Conservation (phyloP, 1,140 invertebrate genomes). For the Lethrus apterus region DNA sequence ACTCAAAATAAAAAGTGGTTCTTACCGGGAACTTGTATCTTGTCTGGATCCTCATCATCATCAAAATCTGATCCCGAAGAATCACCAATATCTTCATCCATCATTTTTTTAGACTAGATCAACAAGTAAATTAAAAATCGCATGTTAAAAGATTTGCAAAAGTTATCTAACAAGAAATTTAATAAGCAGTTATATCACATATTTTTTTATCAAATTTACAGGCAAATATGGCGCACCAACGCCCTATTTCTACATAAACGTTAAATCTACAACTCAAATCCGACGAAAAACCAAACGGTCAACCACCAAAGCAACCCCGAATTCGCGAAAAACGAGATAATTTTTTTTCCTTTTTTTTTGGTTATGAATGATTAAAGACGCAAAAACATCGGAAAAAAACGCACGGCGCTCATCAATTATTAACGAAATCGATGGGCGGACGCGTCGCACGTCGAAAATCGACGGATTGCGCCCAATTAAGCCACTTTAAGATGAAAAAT, state of each 20-base stretch:
- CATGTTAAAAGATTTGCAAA: background rate
- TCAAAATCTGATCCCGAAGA: slow-evolving; percentile 74
- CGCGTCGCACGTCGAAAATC: background rate
- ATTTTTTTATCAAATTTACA: slow-evolving; percentile 12
- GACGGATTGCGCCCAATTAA: slow-evolving; percentile 20
- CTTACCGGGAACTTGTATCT: slow-evolving; percentile 79
- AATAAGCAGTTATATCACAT: too few species aligned
- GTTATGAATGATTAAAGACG: slow-evolving; percentile 41
- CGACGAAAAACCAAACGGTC: background rate
- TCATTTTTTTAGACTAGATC: slow-evolving; percentile 34
- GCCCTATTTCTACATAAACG: slow-evolving; percentile 26
- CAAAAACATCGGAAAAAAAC: slow-evolving; percentile 22
- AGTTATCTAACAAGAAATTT: background rate
- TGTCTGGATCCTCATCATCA: slow-evolving; percentile 83
- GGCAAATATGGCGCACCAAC: slow-evolving; percentile 39
- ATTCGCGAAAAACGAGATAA: slow-evolving; percentile 11
- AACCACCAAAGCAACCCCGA: background rate
- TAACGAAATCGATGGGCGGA: slow-evolving; percentile 22
- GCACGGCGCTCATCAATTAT: slow-evolving; percentile 22
- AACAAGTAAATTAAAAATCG: background rate
- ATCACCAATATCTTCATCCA: slow-evolving; percentile 53
- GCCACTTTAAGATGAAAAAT: slow-evolving; percentile 22
- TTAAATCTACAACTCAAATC: slow-evolving; percentile 2
- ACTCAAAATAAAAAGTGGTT: slow-evolving; percentile 12
- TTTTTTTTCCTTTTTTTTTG: slow-evolving; percentile 39